Conservation (phyloP, 2,113 vertebrate genomes). For the Tachycineta bicolor region DNA sequence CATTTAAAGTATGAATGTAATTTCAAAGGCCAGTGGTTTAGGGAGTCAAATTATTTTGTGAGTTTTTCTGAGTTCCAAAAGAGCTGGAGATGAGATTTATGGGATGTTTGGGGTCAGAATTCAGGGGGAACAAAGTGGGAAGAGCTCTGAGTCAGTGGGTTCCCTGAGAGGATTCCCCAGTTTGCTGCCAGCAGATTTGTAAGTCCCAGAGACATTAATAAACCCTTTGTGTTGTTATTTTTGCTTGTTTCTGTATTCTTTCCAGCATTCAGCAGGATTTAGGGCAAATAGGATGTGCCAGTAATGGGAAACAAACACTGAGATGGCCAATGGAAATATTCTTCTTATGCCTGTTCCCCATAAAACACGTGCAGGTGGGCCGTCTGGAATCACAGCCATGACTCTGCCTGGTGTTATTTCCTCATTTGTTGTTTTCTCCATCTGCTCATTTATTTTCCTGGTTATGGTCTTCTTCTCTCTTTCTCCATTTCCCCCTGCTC, state of each 20-base stretch:
- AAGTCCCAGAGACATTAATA: constrained; percentile 6
- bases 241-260: constrained; percentile 14
- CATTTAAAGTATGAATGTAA: neutral
- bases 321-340: constrained; percentile 38
- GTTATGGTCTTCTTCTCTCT: constrained; percentile 45
- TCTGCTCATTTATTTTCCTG: constrained; percentile 67
- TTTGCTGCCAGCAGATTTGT: neutral
- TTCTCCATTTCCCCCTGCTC: constrained; percentile 39
- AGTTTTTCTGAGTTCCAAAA: neutral
- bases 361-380: constrained; percentile 60
- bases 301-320: constrained; percentile 22
- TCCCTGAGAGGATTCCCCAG: neutral
- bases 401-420: constrained; percentile 64
- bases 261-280: constrained; percentile 4
- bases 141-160: neutral
- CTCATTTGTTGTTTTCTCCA: constrained; percentile 65
- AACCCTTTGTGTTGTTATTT: constrained; percentile 13
- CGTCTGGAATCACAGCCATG: constrained; percentile 64
- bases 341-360: constrained; percentile 22
- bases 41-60: neutral
- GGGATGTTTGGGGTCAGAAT: neutral
- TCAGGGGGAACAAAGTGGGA: neutral
- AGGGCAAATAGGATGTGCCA: constrained; percentile 23
- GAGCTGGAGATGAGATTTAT: neutral
- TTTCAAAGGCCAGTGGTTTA: neutral